Base-by-base conservation (phyloP, 2,888 invertebrate species). In the Congeria kusceri region DNA sequence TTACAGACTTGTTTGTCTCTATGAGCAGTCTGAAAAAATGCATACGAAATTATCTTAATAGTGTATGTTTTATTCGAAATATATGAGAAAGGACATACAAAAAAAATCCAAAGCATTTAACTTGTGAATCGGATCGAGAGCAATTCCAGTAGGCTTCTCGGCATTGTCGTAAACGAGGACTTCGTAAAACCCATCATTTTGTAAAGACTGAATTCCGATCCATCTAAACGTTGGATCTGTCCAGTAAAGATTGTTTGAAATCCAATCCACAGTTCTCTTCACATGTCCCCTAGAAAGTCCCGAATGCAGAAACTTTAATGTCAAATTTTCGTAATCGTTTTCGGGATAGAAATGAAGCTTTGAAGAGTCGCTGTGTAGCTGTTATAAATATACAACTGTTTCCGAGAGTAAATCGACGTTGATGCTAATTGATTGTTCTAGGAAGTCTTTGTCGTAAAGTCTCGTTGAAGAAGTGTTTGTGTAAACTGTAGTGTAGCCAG, bases 181-280 rank as follows among this genome's bases (percentile, higher is more conserved):
- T 15, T 57, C 68, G 47, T 57, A 68, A n/a, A 20, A 7, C 3
- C 25, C 32, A 18, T 18, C 18, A 5, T 69, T 58, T n/a, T 56
- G n/a, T n/a, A 69, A 53, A 27, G 59, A 25, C 47, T 71, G 76
- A 15, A 77, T 49, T 0, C 44, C 71, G 32, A 77, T 77, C 76
- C 76, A 77, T 0, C 62, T 39, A 27, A 32, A 77, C 49, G 70
- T 20, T 11, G 62, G 66, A 56, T 77, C 76, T 9, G 76, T 77
- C 76, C 76, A 77, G 62, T 77, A 77, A 3, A 77, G 27, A 57
- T 77, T 77, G 62, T 66, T 56, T 9, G 70, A 53, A n/a, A 70
- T 59, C 76, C 76, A 76, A 53, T 76, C 76, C 2, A 76, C 53
- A 20, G 65, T 49, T 7, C 69, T 20, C 20, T 69, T 63, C 18